These are phyloP conservation scores for Emydocephalus ijimae DNA, from an alignment of 2,113 vertebrate genomes.

Conservation along the genomic window DNA sequence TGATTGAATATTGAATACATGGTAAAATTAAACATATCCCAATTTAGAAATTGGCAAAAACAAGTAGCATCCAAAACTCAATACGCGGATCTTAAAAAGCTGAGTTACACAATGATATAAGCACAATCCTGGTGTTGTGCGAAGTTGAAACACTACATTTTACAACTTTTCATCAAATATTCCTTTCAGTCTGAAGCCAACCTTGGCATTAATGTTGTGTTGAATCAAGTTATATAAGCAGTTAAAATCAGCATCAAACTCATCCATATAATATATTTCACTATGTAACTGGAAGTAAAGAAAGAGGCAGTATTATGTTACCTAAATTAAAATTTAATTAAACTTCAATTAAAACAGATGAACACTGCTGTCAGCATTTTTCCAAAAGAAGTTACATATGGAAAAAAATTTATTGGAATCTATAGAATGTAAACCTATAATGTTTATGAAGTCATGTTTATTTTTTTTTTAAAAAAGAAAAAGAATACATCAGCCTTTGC, in stretches of 20 bases:
- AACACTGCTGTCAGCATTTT: slow-evolving; percentile 24
- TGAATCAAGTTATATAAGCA: background rate
- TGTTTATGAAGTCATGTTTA: background rate
- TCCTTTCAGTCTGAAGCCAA: no score
- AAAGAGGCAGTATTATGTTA: background rate
- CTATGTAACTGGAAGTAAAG: accelerated
- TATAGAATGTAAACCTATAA: slow-evolving; percentile 2
- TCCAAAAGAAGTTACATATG: slow-evolving; percentile 16
- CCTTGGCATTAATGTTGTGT: background rate
- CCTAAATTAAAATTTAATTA: background rate
- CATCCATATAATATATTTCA: accelerated
- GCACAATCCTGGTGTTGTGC: background rate
- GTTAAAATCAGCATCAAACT: background rate
- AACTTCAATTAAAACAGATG: background rate
- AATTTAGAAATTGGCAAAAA: background rate
- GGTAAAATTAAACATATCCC: background rate
- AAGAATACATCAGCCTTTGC: background rate
- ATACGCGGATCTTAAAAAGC: background rate
- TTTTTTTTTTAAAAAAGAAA: slow-evolving; percentile 9
- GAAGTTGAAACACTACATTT: background rate
- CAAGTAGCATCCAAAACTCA: background rate
- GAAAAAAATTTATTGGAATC: background rate
- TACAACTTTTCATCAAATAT: background rate
- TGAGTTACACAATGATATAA: background rate
- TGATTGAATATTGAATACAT: background rate